These are phyloP conservation scores for Nomada ruficornis DNA, from an alignment of 2,888 invertebrate species.

Conservation along the genomic window DNA sequence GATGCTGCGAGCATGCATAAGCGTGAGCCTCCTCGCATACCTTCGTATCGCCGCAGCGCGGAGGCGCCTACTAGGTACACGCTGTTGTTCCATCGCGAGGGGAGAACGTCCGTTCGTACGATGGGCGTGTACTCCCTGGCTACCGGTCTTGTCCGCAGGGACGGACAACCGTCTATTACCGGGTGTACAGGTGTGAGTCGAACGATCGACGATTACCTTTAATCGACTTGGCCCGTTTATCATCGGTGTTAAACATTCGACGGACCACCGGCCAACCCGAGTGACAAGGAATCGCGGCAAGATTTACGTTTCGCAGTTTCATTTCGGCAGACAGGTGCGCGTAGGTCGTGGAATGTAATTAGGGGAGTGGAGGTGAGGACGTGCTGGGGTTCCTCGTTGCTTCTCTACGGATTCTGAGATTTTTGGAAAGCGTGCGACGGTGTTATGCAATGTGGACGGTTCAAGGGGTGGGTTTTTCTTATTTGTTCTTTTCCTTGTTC, in stretches of 20 bases:
- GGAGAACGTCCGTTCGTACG: slow-evolving; percentile 53
- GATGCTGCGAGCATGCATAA: slow-evolving; percentile 78
- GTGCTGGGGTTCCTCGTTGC: neutral
- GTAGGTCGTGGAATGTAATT: neutral
- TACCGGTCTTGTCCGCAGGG: slow-evolving; percentile 73
- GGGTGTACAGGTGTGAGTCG: slow-evolving; percentile 65
- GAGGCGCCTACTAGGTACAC: slow-evolving; percentile 46
- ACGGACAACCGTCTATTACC: slow-evolving; percentile 70
- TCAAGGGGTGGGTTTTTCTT: too few relatives aligned
- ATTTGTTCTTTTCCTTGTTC: too few relatives aligned
- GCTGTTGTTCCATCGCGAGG: slow-evolving; percentile 60
- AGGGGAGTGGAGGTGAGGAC: neutral
- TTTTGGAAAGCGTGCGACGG: too few relatives aligned
- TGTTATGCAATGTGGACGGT: too few relatives aligned
- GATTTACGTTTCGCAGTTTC: slow-evolving; percentile 3
- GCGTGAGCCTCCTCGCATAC: slow-evolving; percentile 59
- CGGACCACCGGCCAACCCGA: neutral
- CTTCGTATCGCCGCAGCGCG: slow-evolving; percentile 46
- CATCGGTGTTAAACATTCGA: slow-evolving; percentile 46
- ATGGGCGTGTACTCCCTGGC: slow-evolving; percentile 68
- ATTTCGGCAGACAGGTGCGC: neutral
- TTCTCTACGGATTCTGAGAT: too few relatives aligned
- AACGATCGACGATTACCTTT: slow-evolving; percentile 60
- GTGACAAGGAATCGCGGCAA: slow-evolving; percentile 15
- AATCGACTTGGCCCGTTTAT: slow-evolving; percentile 57